Conservation (phyloP, 2,888 invertebrate species). For the Ceraclea dissimilis region DNA sequence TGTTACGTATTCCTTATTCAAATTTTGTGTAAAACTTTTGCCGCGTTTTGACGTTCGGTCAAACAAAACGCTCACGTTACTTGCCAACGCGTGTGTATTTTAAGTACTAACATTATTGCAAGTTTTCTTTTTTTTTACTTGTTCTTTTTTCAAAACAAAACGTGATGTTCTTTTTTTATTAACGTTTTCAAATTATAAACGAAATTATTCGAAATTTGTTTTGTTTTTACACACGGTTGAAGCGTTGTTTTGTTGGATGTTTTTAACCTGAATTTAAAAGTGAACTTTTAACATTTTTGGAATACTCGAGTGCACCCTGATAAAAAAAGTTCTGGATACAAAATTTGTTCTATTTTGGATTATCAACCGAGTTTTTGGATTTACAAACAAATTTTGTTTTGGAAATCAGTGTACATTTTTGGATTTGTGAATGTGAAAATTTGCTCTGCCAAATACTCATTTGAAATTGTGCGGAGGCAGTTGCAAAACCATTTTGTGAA, state of each 20-base stretch:
- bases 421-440: not conserved
- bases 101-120: not conserved
- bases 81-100: conserved; percentile 7
- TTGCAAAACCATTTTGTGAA: not conserved
- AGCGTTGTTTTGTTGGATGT: conserved; percentile 14
- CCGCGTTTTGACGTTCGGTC: conserved; percentile 1
- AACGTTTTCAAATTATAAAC: not conserved
- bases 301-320: too few relatives aligned
- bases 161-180: not conserved
- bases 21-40: not conserved
- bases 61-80: conserved; percentile 14
- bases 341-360: not conserved
- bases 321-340: too few relatives aligned
- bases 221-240: not conserved
- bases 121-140: not conserved
- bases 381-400: too few relatives aligned
- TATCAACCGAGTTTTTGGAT: conserved; percentile 1
- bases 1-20: not conserved
- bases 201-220: not conserved
- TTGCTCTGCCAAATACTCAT: not conserved
- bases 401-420: too few relatives aligned
- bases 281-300: not conserved
- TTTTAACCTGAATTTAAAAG: conserved; percentile 1
- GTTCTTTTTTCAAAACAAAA: not conserved
- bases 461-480: not conserved